Conservation (phyloP, 2,888 invertebrate genomes). For the Dicyrtoma fusca region DNA sequence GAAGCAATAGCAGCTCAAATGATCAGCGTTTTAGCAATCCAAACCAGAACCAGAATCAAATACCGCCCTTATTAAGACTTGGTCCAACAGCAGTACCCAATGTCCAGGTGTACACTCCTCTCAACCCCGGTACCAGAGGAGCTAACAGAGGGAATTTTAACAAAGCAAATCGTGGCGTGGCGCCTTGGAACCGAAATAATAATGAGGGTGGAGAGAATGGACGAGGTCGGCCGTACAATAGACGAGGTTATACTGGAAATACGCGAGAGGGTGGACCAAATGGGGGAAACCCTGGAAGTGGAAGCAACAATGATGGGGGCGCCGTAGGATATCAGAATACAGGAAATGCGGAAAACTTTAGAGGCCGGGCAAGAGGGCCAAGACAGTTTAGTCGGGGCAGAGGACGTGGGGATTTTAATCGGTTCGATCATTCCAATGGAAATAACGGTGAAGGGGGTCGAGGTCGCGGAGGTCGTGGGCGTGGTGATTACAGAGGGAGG, state of each 20-base stretch:
- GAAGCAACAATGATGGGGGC: too few relatives aligned
- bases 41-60: neutral
- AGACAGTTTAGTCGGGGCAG: neutral
- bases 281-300: too few relatives aligned
- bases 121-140: neutral
- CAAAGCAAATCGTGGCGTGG: too few relatives aligned
- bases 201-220: neutral
- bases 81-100: neutral
- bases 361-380: neutral
- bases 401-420: slow-evolving; percentile 6
- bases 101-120: neutral
- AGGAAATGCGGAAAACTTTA: neutral
- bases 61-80: too few relatives aligned
- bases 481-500: neutral
- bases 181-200: neutral
- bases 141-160: neutral
- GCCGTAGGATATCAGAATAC: too few relatives aligned
- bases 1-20: neutral
- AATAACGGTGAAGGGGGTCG: neutral
- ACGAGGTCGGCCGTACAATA: neutral
- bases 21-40: neutral
- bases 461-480: too few relatives aligned
- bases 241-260: neutral
- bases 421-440: neutral
- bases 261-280: neutral